These are phyloP conservation scores for Drosophila maculinotata DNA, from an alignment of 2,888 invertebrate species.

Conservation along the genomic window DNA sequence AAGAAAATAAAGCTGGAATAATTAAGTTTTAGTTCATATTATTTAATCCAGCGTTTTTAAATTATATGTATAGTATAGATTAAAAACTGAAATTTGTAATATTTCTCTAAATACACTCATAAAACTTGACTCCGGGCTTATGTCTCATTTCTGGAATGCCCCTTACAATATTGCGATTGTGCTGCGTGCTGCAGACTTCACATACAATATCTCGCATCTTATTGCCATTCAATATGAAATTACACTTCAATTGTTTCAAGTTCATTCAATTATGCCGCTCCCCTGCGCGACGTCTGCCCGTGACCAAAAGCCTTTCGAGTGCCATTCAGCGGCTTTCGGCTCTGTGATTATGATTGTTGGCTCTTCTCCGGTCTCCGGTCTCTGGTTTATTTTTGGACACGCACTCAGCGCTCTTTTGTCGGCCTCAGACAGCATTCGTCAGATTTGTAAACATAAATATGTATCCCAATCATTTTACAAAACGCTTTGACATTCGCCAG, in stretches of 20 bases:
- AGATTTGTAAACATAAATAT: constrained; percentile 35
- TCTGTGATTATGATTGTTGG: constrained; percentile 29
- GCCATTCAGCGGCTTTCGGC: constrained; percentile 35
- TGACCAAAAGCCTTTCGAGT: constrained; percentile 45
- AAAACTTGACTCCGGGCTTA: background rate
- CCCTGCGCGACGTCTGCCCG: constrained; percentile 29
- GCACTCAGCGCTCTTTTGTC: too few species aligned
- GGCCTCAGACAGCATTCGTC: constrained; percentile 21
- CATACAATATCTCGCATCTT: constrained; percentile 6
- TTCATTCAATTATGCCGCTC: constrained; percentile 61
- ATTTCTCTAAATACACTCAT: background rate
- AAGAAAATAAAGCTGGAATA: too few species aligned
- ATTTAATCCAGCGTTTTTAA: too few species aligned
- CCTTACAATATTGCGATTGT: background rate
- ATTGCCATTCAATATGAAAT: constrained; percentile 45
- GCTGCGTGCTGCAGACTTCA: constrained; percentile 25
- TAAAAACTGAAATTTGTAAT: too few species aligned
- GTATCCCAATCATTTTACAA: constrained; percentile 8
- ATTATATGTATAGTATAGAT: too few species aligned
- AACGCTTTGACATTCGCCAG: constrained; percentile 5
- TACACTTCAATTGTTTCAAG: constrained; percentile 72
- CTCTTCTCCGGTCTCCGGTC: constrained; percentile 8
- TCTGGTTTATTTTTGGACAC: constrained; percentile 30
- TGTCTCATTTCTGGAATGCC: constrained; percentile 35
- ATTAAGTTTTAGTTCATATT: too few species aligned